These are phyloP conservation scores for Catharus minimus DNA, from an alignment of 2,113 vertebrate species.

Conservation along the genomic window DNA sequence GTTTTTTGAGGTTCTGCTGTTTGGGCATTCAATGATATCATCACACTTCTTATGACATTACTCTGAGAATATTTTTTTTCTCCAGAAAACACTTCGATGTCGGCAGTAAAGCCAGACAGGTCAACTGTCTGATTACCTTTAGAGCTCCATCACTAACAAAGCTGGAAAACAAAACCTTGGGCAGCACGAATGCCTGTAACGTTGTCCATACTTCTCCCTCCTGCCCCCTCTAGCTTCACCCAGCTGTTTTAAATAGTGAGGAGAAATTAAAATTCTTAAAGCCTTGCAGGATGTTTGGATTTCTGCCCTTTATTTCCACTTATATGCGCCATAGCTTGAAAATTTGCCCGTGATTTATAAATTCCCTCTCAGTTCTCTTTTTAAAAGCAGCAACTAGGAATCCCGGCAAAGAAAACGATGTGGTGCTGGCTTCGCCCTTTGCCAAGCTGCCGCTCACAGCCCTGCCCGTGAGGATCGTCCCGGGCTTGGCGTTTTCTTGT, in stretches of 20 bases:
- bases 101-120: background rate
- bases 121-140: background rate
- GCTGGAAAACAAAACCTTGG: conserved; percentile 13
- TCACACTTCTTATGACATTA: background rate
- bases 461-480: conserved; percentile 2
- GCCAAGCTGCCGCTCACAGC: conserved; percentile 25
- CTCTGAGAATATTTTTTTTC: background rate
- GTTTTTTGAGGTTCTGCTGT: background rate
- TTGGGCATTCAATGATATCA: rapidly evolving
- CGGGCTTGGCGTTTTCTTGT: background rate
- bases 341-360: conserved; percentile 36
- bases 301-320: conserved; percentile 64
- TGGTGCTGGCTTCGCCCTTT: conserved; percentile 16
- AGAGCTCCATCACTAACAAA: background rate
- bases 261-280: conserved; percentile 65
- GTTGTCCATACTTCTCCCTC: background rate
- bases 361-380: conserved; percentile 23
- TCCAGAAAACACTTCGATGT: background rate
- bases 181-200: background rate
- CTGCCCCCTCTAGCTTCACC: conserved; percentile 35
- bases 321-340: conserved; percentile 28
- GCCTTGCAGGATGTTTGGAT: conserved; percentile 59
- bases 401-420: background rate
- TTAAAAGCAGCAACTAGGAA: background rate
- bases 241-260: conserved; percentile 65